Conservation (phyloP, 2,113 vertebrate genomes). For the Equus quagga region DNA sequence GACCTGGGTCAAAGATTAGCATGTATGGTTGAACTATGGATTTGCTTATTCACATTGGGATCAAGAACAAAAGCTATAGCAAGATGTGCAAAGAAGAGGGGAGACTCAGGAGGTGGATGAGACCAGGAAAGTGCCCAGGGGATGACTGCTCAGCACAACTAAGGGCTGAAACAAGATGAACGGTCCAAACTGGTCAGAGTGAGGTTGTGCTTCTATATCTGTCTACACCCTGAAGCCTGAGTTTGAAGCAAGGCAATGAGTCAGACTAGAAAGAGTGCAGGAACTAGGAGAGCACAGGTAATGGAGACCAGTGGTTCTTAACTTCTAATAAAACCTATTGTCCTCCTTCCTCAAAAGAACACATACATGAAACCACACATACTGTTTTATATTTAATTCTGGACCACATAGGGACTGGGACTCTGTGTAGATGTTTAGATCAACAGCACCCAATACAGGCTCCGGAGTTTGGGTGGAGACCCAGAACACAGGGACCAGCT, state of each 20-base stretch:
- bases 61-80: not conserved
- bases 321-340: not conserved
- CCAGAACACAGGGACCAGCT: not conserved
- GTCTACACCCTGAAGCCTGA: not conserved
- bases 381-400: not conserved
- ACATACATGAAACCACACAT: not conserved
- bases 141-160: not conserved
- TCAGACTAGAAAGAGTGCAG: not conserved
- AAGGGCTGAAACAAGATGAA: not conserved
- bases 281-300: not conserved
- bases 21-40: not conserved
- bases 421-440: not conserved
- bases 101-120: not conserved
- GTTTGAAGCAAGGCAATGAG: not conserved
- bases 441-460: not conserved
- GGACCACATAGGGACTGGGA: not conserved
- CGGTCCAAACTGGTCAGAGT: too few relatives aligned
- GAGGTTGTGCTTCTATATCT: not conserved
- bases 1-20: not conserved
- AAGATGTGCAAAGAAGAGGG: not conserved
- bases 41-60: not conserved
- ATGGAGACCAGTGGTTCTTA: not conserved
- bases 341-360: not conserved
- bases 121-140: not conserved
- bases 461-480: not conserved